Base-by-base conservation (phyloP, 2,113 vertebrate species). In the Glaucidium brasilianum region DNA sequence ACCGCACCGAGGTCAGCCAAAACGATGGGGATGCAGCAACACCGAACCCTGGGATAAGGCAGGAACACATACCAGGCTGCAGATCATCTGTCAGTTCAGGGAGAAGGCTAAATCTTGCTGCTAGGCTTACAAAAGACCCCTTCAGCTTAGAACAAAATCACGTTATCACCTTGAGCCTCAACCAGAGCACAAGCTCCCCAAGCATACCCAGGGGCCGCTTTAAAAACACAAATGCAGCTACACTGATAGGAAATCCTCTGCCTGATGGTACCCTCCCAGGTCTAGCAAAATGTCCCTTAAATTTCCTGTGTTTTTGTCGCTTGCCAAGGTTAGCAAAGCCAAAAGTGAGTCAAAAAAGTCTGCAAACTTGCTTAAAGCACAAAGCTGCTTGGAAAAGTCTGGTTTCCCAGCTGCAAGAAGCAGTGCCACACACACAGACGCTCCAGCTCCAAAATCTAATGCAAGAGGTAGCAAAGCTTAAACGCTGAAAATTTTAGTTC, bases 21-120 rank as follows among this genome's bases (percentile, higher is more conserved):
- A 77, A 30, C 0, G 0, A 21, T 1, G 19, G 39, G 62, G 52
- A 34, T 0, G 1, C 45, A 43, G 77, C 50, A 32, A 25, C 47
- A 17, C 67, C 2, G 3, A 68, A 15, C 50, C 63, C 55, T 13
- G 68, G 37, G 58, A 60, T 2, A 29, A 47, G 43, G 60, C 63
- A 86, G 59, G 76, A 55, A 63, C 3, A 4, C 27, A 37, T 23
- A 21, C 9, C 0, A 10, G 79, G 37, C 89, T 71, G 77, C 60
- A 43, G 72, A 29, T 32, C 35, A 32, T 15, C 82, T 52, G 29
- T n/a, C 55, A 59, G 26, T 5, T n/a, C 62, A 72, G n/a, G 27
- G 45, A 41, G 25, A 76, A 60, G 50, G 59, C 41, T 26, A 13
- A 68, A 66, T 55, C 45, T 43, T 52, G 45, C 56, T 85, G 58